phyloP scores from a whole-genome alignment of 2,888 invertebrate genomes.

The Parascotia fuliginaria region DNA sequence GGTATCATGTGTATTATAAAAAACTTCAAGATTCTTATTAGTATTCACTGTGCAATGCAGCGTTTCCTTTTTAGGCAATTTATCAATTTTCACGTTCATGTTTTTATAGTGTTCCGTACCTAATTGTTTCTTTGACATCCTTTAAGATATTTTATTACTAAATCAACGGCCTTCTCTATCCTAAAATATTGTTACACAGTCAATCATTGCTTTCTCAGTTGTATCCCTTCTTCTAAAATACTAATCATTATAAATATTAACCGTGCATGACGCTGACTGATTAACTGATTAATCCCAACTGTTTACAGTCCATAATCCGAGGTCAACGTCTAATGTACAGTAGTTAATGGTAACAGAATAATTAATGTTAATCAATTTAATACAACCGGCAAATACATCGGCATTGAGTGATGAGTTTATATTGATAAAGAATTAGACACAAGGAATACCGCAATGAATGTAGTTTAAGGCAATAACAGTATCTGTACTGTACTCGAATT shows the following conservation, averaged over 20 bases:
- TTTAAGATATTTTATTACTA: no score
- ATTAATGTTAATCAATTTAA: background rate
- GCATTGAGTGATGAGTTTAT: no score
- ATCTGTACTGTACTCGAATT: no score
- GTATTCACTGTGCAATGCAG: conserved; percentile 45
- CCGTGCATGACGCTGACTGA: background rate
- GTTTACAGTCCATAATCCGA: conserved; percentile 12
- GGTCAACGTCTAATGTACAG: conserved; percentile 34
- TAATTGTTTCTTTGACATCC: no score
- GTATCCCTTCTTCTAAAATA: background rate
- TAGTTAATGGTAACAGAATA: background rate
- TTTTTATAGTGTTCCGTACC: no score
- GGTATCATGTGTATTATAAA: conserved; percentile 37
- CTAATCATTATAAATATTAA: background rate
- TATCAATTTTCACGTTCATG: no score
- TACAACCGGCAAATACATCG: background rate
- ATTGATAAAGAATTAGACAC: no score
- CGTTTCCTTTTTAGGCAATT: conserved; percentile 40
- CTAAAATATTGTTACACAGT: no score
- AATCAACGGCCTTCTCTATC: no score
- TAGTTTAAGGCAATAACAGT: no score
- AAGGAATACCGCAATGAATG: no score
- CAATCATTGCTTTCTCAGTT: no score
- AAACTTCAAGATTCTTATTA: conserved; percentile 50
- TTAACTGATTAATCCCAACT: conserved; percentile 19